These are phyloP conservation scores for Jordanella pulchra DNA, from an alignment of 2,797 vertebrate genomes.

Conservation along the genomic window DNA sequence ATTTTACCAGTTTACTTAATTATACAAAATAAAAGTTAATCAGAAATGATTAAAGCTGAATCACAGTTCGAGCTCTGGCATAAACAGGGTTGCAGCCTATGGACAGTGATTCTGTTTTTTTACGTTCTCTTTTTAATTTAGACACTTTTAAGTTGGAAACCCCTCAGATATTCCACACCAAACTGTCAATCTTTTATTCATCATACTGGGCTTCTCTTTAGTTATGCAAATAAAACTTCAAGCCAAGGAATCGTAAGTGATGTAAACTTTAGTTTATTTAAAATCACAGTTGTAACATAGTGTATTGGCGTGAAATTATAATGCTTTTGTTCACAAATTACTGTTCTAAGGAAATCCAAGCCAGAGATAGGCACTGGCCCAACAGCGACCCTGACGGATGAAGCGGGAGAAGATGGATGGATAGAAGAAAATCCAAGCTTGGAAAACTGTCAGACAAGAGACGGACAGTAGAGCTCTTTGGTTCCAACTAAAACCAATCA, in stretches of 20 bases:
- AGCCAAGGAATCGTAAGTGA: slow-evolving; percentile 32
- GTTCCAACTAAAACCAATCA: no score
- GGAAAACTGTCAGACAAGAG: no score
- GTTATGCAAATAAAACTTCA: slow-evolving; percentile 12
- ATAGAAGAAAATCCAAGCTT: no score
- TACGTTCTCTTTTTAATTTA: slow-evolving; percentile 16
- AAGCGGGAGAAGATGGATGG: no score
- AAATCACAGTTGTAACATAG: background rate
- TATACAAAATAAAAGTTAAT: slow-evolving; percentile 44
- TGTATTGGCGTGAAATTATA: background rate
- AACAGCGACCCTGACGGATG: no score
- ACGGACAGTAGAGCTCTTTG: no score
- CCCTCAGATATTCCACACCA: slow-evolving; percentile 32
- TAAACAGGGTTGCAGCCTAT: background rate
- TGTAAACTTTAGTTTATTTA: background rate
- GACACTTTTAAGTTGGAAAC: slow-evolving; percentile 26
- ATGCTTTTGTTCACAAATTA: background rate
- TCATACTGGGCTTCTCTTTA: background rate
- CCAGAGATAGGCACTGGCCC: no score
- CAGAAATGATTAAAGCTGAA: slow-evolving; percentile 27
- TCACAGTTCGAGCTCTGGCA: background rate
- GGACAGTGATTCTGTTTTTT: background rate
- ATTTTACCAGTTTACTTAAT: slow-evolving; percentile 48
- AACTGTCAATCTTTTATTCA: slow-evolving; percentile 24
- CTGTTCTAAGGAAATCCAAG: background rate